A percentile compares a stretch with the other conserved stretches of the same genome.
Evolutionary conservation across 2,113 vertebrate species (phyloP).

Genomic region (Sinocyclocheilus grahami): DNA sequence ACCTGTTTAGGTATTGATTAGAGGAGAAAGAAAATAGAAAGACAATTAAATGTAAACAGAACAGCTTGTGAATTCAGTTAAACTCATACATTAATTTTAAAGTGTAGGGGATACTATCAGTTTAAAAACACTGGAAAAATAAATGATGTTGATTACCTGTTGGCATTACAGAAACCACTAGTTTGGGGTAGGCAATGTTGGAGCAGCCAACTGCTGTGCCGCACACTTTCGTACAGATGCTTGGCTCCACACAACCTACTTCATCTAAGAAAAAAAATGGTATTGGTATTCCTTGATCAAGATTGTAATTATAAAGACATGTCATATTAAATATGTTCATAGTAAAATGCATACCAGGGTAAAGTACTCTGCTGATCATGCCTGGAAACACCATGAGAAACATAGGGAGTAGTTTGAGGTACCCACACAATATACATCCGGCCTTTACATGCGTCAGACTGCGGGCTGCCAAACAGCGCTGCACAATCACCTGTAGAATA

Average conservation of each 20-base stretch:
- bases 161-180: constrained; percentile 85
- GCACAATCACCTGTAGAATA: constrained; percentile 83
- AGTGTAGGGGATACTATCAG: no score
- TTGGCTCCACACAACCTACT: constrained; percentile 83
- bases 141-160: constrained; percentile 68
- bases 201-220: constrained; percentile 86
- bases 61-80: neutral
- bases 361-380: constrained; percentile 89
- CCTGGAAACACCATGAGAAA: constrained; percentile 92
- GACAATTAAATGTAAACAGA: neutral
- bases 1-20: constrained; percentile 67
- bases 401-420: constrained; percentile 89
- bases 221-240: constrained; percentile 79
- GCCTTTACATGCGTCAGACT: constrained; percentile 86
- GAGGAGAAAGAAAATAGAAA: neutral
- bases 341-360: constrained; percentile 72
- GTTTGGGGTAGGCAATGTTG: constrained; percentile 89
- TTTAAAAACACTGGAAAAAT: neutral
- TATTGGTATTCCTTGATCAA: neutral
- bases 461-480: constrained; percentile 86
- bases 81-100: neutral
- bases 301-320: neutral
- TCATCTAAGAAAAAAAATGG: constrained; percentile 72
- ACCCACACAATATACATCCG: constrained; percentile 88
- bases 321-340: neutral